These are phyloP conservation scores for Trachurus trachurus DNA, from an alignment of 2,797 vertebrate genomes.

Conservation along the genomic window DNA sequence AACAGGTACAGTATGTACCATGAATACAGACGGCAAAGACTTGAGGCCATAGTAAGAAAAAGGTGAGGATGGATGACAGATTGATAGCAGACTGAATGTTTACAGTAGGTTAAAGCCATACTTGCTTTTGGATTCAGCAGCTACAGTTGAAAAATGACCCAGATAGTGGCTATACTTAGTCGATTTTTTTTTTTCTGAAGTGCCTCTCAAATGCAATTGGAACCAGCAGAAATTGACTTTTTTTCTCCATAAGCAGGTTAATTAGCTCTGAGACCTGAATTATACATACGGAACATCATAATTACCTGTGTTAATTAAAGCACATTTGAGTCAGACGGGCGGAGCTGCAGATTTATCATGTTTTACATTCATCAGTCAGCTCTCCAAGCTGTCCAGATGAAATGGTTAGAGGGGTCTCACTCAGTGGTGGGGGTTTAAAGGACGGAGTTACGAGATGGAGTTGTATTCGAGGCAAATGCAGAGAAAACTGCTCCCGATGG, in stretches of 20 bases:
- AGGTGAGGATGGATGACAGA: background rate
- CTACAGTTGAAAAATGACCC: slow-evolving; percentile 39
- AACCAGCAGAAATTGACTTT: slow-evolving; percentile 23
- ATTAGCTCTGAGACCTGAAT: slow-evolving; percentile 64
- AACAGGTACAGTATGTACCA: background rate
- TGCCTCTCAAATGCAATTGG: slow-evolving; percentile 20
- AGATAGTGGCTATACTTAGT: slow-evolving; percentile 50
- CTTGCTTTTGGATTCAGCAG: background rate
- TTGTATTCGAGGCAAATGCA: too few species aligned
- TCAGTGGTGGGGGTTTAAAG: background rate
- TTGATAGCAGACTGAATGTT: background rate
- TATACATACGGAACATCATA: slow-evolving; percentile 52
- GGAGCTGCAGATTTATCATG: slow-evolving; percentile 18
- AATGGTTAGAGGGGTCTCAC: background rate
- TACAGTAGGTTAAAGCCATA: background rate
- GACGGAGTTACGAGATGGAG: background rate
- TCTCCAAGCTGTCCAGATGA: background rate
- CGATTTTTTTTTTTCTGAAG: slow-evolving; percentile 5
- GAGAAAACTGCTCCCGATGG: too few species aligned
- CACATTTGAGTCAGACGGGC: slow-evolving; percentile 37
- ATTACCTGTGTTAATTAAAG: slow-evolving; percentile 72
- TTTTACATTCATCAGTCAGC: slow-evolving; percentile 8
- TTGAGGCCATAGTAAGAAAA: background rate
- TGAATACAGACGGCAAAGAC: background rate
- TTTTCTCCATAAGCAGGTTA: slow-evolving; percentile 53